Percentiles rank a stretch among this genome's conserved stretches.
Conservation (phyloP, 2,888 invertebrate genomes). For the Pseudanteris insignis region DNA sequence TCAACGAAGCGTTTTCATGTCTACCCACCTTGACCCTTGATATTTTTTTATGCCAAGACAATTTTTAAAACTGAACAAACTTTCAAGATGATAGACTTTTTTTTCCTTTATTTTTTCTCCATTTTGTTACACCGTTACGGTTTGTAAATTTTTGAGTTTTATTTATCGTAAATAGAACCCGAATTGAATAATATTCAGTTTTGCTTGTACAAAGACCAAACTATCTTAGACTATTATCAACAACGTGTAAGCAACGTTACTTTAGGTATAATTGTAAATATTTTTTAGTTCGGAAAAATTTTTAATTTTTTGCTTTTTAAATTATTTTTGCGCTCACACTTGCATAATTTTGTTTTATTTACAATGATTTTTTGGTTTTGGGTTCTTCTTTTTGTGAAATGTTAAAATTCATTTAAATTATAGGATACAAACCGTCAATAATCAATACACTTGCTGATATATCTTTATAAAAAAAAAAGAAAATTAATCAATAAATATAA, state of each 20-base stretch:
- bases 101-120: conserved; percentile 3
- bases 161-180: conserved; percentile 7
- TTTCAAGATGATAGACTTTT: too few relatives aligned
- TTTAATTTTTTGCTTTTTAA: conserved; percentile 6
- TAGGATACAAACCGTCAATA: conserved; percentile 7
- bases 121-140: too few relatives aligned
- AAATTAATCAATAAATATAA: not conserved
- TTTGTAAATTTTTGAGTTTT: conserved; percentile 3
- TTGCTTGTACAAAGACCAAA: conserved; percentile 29
- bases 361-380: conserved; percentile 33
- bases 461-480: conserved; percentile 1
- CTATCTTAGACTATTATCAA: conserved; percentile 27
- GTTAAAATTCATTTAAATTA: conserved; percentile 7
- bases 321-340: not conserved
- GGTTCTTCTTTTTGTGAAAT: conserved; percentile 16
- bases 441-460: conserved; percentile 5
- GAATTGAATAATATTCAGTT: conserved; percentile 22
- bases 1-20: conserved; percentile 24
- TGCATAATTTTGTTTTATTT: conserved; percentile 4
- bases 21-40: too few relatives aligned
- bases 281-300: conserved; percentile 32
- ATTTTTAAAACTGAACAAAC: conserved; percentile 5
- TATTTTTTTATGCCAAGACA: conserved; percentile 15
- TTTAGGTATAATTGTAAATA: conserved; percentile 40
- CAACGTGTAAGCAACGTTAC: conserved; percentile 32